Evolutionary conservation across 2,113 vertebrate genomes (phyloP).

Genomic region (Aptenodytes forsteri): DNA sequence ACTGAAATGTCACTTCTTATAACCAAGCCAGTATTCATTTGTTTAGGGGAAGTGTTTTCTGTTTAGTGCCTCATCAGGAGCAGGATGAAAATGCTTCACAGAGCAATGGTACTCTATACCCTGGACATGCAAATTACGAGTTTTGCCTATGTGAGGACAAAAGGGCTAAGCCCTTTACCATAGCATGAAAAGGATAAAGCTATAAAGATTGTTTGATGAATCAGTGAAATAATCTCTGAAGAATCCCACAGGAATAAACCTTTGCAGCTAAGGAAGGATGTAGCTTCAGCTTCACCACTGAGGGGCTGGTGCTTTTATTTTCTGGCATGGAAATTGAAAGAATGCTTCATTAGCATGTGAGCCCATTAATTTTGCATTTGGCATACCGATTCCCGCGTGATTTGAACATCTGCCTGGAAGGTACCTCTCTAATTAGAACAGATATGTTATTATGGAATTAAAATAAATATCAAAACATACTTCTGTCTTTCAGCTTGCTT

Average conservation of each 20-base stretch:
- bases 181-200: not conserved
- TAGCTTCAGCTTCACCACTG: not conserved
- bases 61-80: not conserved
- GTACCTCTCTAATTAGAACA: constrained; percentile 37
- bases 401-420: constrained; percentile 50
- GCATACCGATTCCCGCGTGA: not conserved
- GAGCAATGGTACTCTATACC: not conserved
- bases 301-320: constrained; percentile 19
- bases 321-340: not conserved
- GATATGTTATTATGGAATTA: constrained; percentile 36
- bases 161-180: not conserved
- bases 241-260: not conserved
- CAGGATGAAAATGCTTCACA: not conserved
- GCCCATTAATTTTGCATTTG: constrained; percentile 27
- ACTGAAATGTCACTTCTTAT: constrained; percentile 11
- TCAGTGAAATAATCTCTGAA: not conserved
- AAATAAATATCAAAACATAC: constrained; percentile 56
- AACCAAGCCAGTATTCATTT: not conserved
- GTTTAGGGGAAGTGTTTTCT: not conserved
- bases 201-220: not conserved
- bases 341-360: constrained; percentile 31
- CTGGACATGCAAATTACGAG: not conserved
- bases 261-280: not conserved
- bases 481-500: constrained; percentile 21
- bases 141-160: not conserved